phyloP scores from a whole-genome alignment of 2,797 vertebrate genomes.

The Morelia viridis region DNA sequence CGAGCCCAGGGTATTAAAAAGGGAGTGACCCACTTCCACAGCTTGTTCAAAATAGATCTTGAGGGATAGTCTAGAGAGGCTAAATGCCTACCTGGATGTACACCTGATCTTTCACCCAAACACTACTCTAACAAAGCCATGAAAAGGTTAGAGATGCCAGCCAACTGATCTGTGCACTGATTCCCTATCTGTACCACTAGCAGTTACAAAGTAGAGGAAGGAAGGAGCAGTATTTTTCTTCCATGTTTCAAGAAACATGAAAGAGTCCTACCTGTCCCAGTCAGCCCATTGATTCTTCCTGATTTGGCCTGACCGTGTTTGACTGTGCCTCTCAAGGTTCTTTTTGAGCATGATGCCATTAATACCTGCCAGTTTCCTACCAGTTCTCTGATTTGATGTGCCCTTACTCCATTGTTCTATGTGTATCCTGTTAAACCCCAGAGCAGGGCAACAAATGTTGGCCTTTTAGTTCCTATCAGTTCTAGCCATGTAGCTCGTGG shows the following conservation, averaged over 20 bases:
- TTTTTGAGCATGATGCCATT: not conserved
- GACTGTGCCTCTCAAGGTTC: not conserved
- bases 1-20: not conserved
- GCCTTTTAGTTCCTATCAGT: not conserved
- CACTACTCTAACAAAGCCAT: not conserved
- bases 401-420: not conserved
- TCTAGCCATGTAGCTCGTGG: no score
- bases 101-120: not conserved
- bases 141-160: not conserved
- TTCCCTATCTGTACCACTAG: not conserved
- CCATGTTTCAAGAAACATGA: not conserved
- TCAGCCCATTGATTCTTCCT: not conserved
- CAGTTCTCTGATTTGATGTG: not conserved
- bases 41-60: slow-evolving; percentile 6
- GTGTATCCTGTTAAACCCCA: not conserved
- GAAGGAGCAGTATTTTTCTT: not conserved
- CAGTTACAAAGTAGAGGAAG: not conserved
- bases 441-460: not conserved
- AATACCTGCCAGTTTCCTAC: not conserved
- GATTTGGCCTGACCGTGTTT: not conserved
- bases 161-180: not conserved
- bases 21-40: not conserved
- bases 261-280: not conserved
- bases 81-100: not conserved
- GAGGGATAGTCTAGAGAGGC: not conserved